Evolutionary conservation across 2,888 invertebrate species (phyloP).

Genomic region (Drosophila anomalata): DNA sequence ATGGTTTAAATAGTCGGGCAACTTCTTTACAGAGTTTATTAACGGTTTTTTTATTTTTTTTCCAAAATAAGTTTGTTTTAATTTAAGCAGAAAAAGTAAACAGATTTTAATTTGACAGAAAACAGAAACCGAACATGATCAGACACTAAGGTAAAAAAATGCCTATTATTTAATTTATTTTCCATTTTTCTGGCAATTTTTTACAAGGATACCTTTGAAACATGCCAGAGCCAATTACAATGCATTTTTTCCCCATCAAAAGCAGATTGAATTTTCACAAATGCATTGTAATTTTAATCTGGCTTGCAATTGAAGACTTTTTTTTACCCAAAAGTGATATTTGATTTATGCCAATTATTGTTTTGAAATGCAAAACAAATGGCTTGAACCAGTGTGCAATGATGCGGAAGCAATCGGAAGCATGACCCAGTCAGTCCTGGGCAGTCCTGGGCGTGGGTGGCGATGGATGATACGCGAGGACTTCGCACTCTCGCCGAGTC

Average conservation of each 20-base stretch:
- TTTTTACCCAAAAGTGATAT: not conserved
- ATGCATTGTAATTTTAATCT: not conserved
- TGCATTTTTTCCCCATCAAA: not conserved
- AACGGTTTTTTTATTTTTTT: too few species aligned
- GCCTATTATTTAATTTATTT: not conserved
- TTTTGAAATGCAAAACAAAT: constrained; percentile 32
- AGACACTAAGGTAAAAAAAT: not conserved
- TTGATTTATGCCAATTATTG: constrained; percentile 23
- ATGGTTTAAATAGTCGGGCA: not conserved
- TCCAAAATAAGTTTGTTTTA: too few species aligned
- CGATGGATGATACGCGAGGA: constrained; percentile 40
- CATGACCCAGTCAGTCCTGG: constrained; percentile 50
- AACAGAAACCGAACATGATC: not conserved
- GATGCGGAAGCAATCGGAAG: constrained; percentile 52
- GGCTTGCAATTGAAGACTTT: not conserved
- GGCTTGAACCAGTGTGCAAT: constrained; percentile 43
- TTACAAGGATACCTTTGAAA: not conserved
- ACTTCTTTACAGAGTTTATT: too few species aligned
- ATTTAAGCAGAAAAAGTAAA: not conserved
- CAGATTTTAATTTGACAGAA: not conserved
- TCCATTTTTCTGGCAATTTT: not conserved
- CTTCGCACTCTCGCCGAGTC: constrained; percentile 46
- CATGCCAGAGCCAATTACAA: not conserved
- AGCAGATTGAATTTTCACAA: not conserved
- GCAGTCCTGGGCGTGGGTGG: constrained; percentile 25